phyloP scores from a whole-genome alignment of 2,888 invertebrate genomes.

The Oscheius sp. region DNA sequence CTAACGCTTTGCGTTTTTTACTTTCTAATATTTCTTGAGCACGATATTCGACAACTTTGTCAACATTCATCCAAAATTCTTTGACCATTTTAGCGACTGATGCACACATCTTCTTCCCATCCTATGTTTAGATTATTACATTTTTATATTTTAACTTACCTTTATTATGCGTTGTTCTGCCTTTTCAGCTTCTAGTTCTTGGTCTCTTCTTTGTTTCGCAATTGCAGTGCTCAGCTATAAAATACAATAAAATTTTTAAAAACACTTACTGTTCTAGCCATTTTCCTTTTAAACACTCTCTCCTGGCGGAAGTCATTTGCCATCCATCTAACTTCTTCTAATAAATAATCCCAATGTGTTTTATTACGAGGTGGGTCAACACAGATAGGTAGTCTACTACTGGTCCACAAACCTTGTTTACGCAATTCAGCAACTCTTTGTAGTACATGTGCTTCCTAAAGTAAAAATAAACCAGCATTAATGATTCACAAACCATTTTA shows the following conservation, averaged over 20 bases:
- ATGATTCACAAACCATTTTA: too few relatives aligned
- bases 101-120: slow-evolving; percentile 80
- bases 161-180: slow-evolving; percentile 89
- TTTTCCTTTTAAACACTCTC: slow-evolving; percentile 90
- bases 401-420: slow-evolving; percentile 93
- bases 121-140: slow-evolving; percentile 73
- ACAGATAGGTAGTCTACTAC: slow-evolving; percentile 76
- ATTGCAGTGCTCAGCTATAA: slow-evolving; percentile 27
- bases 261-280: slow-evolving; percentile 52
- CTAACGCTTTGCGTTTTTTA: slow-evolving; percentile 91
- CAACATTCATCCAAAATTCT: slow-evolving; percentile 94
- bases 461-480: neutral
- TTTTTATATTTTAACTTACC: slow-evolving; percentile 80
- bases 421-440: slow-evolving; percentile 90
- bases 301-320: slow-evolving; percentile 97
- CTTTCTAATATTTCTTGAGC: slow-evolving; percentile 85
- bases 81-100: slow-evolving; percentile 92
- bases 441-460: slow-evolving; percentile 90
- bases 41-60: slow-evolving; percentile 80
- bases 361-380: slow-evolving; percentile 89
- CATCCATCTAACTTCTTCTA: slow-evolving; percentile 97
- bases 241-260: neutral
- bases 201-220: slow-evolving; percentile 77
- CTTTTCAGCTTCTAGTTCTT: slow-evolving; percentile 87
- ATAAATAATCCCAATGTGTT: slow-evolving; percentile 96